Percentiles rank a stretch among this genome's conserved stretches.
phyloP scores from a whole-genome alignment of 2,888 invertebrate genomes.

The Conops quadrifasciatus region DNA sequence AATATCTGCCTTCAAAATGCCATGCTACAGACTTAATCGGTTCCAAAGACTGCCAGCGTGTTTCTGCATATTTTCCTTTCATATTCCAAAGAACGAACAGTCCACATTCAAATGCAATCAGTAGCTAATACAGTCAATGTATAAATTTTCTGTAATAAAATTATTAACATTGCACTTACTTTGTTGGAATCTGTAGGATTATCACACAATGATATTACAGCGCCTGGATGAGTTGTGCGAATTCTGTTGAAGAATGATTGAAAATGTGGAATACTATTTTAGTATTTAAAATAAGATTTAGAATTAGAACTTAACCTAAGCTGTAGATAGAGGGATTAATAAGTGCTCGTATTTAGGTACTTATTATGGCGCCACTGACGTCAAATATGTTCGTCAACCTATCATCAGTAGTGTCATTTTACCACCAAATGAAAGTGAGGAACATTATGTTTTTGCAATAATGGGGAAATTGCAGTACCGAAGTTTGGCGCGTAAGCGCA shows the following conservation, averaged over 20 bases:
- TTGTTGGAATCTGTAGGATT: conserved; percentile 96
- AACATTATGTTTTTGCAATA: no score
- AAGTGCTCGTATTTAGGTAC: no score
- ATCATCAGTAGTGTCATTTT: no score
- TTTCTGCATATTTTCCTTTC: conserved; percentile 83
- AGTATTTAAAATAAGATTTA: neutral
- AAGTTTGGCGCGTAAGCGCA: no score
- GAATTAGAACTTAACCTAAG: no score
- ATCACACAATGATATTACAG: conserved; percentile 95
- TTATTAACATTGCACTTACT: conserved; percentile 69
- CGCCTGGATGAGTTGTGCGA: conserved; percentile 95
- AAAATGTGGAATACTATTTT: neutral
- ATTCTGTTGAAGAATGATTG: conserved; percentile 72
- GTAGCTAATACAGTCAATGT: conserved; percentile 72
- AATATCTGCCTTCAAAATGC: conserved; percentile 98
- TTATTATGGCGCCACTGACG: no score
- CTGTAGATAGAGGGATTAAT: no score
- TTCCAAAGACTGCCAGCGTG: conserved; percentile 80
- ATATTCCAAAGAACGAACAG: conserved; percentile 97
- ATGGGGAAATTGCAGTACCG: no score
- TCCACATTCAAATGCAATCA: conserved; percentile 96
- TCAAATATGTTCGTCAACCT: no score
- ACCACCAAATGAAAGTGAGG: no score
- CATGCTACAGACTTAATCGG: conserved; percentile 88
- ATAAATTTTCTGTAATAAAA: neutral